These are phyloP conservation scores for Caenorhabditis sinica DNA, from an alignment of 2,888 invertebrate species.

Conservation along the genomic window DNA sequence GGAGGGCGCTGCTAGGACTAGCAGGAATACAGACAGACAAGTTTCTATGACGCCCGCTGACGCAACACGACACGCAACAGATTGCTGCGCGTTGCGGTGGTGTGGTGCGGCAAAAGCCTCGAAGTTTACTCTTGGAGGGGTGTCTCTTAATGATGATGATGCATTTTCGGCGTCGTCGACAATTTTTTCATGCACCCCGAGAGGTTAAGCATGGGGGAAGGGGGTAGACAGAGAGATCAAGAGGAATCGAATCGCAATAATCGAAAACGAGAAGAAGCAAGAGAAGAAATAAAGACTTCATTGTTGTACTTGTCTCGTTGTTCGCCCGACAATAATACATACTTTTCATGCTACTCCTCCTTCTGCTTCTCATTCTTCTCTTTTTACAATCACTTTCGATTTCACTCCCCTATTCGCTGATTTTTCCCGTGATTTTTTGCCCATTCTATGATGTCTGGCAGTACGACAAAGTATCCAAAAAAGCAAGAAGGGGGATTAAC, in stretches of 20 bases:
- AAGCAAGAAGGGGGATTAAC: too few species aligned
- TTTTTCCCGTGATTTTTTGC: constrained; percentile 30
- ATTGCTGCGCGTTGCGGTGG: constrained; percentile 18
- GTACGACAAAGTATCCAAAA: not conserved
- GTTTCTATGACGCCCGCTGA: constrained; percentile 52
- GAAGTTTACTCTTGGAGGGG: constrained; percentile 42
- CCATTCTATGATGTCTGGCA: constrained; percentile 25
- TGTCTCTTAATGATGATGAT: constrained; percentile 24
- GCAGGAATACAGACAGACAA: constrained; percentile 24
- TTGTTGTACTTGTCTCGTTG: constrained; percentile 41
- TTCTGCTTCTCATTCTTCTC: constrained; percentile 22
- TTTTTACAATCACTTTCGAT: constrained; percentile 33
- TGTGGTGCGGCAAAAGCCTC: constrained; percentile 37
- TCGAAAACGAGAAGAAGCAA: constrained; percentile 19
- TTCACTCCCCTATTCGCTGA: constrained; percentile 11
- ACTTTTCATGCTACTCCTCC: constrained; percentile 25
- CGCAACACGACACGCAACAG: constrained; percentile 51
- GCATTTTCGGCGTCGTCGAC: not conserved
- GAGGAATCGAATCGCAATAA: constrained; percentile 13
- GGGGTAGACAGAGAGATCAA: not conserved
- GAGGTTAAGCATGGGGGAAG: constrained; percentile 21
- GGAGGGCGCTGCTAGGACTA: not conserved
- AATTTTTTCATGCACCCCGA: not conserved
- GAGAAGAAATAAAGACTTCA: constrained; percentile 29
- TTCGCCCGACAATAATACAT: constrained; percentile 44